These are phyloP conservation scores for Iguana delicatissima DNA, from an alignment of 2,797 vertebrate species.

Conservation along the genomic window DNA sequence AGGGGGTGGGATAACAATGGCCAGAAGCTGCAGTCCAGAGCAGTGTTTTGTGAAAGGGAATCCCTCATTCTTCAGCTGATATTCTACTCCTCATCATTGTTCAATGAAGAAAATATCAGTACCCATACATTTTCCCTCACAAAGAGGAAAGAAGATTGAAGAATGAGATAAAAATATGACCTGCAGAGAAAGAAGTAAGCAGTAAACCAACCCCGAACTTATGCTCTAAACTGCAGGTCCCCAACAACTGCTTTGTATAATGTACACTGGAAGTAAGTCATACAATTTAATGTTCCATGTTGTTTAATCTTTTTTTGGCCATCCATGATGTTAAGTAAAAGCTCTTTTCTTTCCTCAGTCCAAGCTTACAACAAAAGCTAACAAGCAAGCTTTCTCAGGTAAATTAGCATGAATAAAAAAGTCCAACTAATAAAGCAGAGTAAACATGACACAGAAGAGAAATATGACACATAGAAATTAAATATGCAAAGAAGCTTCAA, in stretches of 20 bases:
- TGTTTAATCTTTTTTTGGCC: background rate
- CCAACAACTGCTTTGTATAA: background rate
- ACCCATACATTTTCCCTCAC: background rate
- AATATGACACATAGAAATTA: conserved; percentile 22
- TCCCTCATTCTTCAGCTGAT: background rate
- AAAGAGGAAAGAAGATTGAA: background rate
- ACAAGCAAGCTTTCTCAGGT: background rate
- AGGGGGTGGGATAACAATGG: too few relatives aligned
- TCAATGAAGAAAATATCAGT: background rate
- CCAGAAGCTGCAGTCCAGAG: background rate
- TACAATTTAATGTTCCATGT: background rate
- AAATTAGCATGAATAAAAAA: background rate
- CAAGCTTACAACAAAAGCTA: background rate
- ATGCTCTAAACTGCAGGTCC: too few relatives aligned
- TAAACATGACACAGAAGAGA: background rate
- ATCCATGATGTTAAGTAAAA: background rate
- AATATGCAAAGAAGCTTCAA: background rate
- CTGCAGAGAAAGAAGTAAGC: background rate
- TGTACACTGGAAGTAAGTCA: background rate
- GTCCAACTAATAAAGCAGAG: too few relatives aligned
- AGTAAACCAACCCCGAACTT: background rate
- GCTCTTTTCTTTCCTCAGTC: background rate
- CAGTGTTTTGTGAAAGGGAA: background rate
- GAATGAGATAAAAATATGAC: background rate
- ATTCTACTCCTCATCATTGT: background rate